Percentiles rank a stretch among this genome's conserved stretches.
These are phyloP conservation scores for Neodiprion virginianus DNA, from an alignment of 1,140 invertebrate species.

Conservation along the genomic window DNA sequence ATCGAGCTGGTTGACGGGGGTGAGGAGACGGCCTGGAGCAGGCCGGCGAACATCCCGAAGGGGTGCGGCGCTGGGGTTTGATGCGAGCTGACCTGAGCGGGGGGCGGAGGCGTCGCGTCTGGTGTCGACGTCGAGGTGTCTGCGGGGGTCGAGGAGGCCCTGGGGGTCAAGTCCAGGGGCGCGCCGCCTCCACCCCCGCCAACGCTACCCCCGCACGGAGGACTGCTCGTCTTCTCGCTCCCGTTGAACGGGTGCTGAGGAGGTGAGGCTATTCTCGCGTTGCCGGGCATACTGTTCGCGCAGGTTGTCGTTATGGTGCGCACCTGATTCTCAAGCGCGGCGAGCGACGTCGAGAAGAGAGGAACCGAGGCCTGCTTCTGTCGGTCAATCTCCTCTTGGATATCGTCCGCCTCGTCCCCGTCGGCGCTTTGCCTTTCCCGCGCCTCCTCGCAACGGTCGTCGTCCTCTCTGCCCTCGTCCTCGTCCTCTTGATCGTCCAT, in stretches of 20 bases:
- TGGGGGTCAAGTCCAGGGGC: conserved; percentile 55
- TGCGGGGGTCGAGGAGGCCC: conserved; percentile 56
- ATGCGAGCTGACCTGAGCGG: conserved; percentile 20
- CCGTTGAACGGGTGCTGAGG: conserved; percentile 42
- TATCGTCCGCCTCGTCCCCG: conserved; percentile 67
- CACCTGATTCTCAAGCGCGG: conserved; percentile 78
- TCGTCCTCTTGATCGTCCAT: conserved; percentile 47
- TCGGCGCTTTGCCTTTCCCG: conserved; percentile 45
- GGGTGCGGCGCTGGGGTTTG: conserved; percentile 38
- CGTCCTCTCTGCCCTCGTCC: conserved; percentile 53
- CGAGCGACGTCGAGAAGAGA: conserved; percentile 75
- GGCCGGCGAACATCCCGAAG: conserved; percentile 61
- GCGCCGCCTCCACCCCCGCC: conserved; percentile 38
- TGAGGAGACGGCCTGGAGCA: conserved; percentile 59
- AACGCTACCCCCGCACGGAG: conserved; percentile 36
- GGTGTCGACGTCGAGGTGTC: conserved; percentile 53
- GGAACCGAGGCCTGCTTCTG: conserved; percentile 61
- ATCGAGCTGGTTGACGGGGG: conserved; percentile 51
- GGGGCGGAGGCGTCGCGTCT: conserved; percentile 44
- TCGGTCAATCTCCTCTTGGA: conserved; percentile 37
- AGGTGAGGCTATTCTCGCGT: conserved; percentile 57
- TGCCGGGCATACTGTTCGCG: conserved; percentile 56
- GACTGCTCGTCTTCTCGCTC: conserved; percentile 60
- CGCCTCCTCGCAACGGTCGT: conserved; percentile 49
- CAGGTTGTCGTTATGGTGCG: conserved; percentile 70